Conservation (phyloP, 2,797 vertebrate genomes). For the Brotula barbata region DNA sequence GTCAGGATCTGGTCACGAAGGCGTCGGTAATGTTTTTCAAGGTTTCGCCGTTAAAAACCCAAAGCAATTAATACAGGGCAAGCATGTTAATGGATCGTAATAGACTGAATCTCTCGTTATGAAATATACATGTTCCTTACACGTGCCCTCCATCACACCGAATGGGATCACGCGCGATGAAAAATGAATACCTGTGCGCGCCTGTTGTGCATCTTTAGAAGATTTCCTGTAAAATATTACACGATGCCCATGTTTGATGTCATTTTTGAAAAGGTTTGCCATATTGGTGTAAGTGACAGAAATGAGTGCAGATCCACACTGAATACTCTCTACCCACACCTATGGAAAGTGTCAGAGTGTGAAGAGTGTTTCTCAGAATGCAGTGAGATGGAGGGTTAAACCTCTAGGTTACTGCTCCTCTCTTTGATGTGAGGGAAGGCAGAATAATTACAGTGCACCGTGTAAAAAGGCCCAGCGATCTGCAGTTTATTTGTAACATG, state of each 20-base stretch:
- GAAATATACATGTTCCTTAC: constrained; percentile 8
- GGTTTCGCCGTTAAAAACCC: constrained; percentile 25
- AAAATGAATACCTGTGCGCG: background rate
- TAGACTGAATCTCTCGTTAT: background rate
- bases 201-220: background rate
- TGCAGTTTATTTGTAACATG: constrained; percentile 49
- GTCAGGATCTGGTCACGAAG: constrained; percentile 24
- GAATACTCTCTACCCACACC: constrained; percentile 46
- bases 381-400: constrained; percentile 61
- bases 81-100: constrained; percentile 7
- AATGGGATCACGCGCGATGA: background rate
- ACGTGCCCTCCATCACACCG: background rate
- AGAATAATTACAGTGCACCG: constrained; percentile 49
- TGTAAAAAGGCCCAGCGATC: constrained; percentile 39
- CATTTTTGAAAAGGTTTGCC: constrained; percentile 33
- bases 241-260: background rate
- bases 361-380: constrained; percentile 45
- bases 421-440: constrained; percentile 60
- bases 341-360: constrained; percentile 38
- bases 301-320: constrained; percentile 54
- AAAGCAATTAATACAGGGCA: constrained; percentile 18
- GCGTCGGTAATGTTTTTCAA: constrained; percentile 20
- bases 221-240: constrained; percentile 21
- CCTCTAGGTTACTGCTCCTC: constrained; percentile 43
- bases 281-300: constrained; percentile 53